Base-by-base conservation (phyloP, 2,113 vertebrate species). In the Cynoglossus semilaevis region DNA sequence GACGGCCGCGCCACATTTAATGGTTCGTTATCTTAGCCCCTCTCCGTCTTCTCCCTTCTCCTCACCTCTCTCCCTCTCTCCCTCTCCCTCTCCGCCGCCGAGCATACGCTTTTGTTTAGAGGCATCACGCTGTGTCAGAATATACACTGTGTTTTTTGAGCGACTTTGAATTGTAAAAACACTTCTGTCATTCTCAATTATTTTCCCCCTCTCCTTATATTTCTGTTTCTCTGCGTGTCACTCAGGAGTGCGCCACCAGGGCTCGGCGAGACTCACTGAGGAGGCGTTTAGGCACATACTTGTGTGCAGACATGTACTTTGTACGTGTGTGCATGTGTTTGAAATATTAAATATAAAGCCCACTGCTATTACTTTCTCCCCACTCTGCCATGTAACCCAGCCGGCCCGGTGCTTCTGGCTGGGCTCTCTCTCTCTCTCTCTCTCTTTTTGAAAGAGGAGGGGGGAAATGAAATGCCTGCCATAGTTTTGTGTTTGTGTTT, bases 1-100 rank as follows among this genome's bases (percentile, higher is more conserved):
- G 87, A 85, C 84, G 82, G 82, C 81, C 61, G 74, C 64, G 79
- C 72, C 75, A 62, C 72, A 76, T 85, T 86, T 85, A 87, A 85
- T 81, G 84, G 81, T 84, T 89, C 68, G 79, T 88, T 88, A 88
- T 86, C 78, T 83, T 83, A 82, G 83, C 72, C 70, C 66, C 80
- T 85, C 81, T 74, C 71, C 40, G 76, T 74, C 77, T 69, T 69
- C 46, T 53, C 59, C 67, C 62, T 67, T 58, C 74, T 71, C 67
- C 50, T 16, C 17, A 48, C 63, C 69, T 74, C 62, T 74, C 62
- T 42, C 62, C 47, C 73, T 69, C 69, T 72, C 62, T 29, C 22
- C 38, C 62, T 45, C 72, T 69, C 64, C 72, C 58, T 58, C 51
- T 55, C 51, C 19, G 67, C 69, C 50, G 52, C 58, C 52, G 61